Conservation (phyloP, 2,797 vertebrate genomes). For the Phalloptychus januarius region DNA sequence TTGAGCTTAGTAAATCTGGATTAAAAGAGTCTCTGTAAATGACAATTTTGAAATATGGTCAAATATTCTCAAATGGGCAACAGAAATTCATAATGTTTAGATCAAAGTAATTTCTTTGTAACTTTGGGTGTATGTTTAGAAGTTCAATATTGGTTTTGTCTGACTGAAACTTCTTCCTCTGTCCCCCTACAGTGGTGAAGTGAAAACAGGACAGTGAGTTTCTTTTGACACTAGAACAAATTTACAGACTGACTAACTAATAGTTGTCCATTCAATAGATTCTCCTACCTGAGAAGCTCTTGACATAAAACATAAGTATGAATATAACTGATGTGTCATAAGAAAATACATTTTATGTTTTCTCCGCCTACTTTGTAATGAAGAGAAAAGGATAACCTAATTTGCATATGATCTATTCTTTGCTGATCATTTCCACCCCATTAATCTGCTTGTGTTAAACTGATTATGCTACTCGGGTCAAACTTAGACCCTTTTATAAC, state of each 20-base stretch:
- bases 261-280: not conserved
- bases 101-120: not conserved
- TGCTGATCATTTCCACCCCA: slow-evolving; percentile 52
- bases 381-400: slow-evolving; percentile 32
- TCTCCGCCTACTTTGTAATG: not conserved
- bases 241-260: not conserved
- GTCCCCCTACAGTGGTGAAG: not conserved
- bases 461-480: slow-evolving; percentile 37
- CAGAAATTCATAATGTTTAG: not conserved
- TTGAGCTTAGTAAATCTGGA: not conserved
- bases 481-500: slow-evolving; percentile 2
- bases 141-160: not conserved
- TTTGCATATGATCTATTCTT: slow-evolving; percentile 50
- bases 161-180: not conserved
- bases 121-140: not conserved
- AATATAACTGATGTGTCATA: not conserved
- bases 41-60: not conserved
- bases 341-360: not conserved
- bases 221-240: not conserved
- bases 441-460: slow-evolving; percentile 54
- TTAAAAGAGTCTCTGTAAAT: not conserved
- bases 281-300: not conserved
- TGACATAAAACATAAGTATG: not conserved
- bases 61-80: not conserved
- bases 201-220: not conserved